These are phyloP conservation scores for Orthonychiurus folsomi DNA, from an alignment of 2,888 invertebrate species.

Conservation along the genomic window DNA sequence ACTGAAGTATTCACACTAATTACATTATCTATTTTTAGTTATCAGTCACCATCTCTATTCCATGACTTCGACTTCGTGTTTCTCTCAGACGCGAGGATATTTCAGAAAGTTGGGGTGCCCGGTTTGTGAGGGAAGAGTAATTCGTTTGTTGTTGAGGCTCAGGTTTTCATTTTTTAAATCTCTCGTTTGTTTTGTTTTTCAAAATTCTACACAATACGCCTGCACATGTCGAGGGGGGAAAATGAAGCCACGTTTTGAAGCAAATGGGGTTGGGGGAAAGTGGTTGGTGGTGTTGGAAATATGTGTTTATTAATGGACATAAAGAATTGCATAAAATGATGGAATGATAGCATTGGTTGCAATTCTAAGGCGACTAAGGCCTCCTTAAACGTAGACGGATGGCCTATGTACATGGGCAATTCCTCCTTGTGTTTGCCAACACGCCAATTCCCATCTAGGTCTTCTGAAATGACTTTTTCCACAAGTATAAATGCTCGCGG, in stretches of 20 bases:
- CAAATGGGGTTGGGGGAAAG: too few relatives aligned
- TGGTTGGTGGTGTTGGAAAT: background rate
- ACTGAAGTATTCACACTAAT: background rate
- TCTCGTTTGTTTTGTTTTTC: background rate
- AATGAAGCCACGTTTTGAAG: too few relatives aligned
- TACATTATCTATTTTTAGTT: background rate
- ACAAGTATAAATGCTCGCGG: background rate
- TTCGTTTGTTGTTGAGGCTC: background rate
- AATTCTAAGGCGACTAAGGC: background rate
- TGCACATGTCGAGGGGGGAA: too few relatives aligned
- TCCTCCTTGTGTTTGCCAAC: background rate
- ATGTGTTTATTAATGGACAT: background rate
- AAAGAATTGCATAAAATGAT: constrained; percentile 1
- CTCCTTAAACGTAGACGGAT: background rate
- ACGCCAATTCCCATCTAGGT: too few relatives aligned
- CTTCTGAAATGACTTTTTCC: background rate
- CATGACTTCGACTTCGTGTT: background rate
- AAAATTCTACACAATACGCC: too few relatives aligned
- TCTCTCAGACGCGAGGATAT: background rate
- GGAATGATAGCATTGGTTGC: background rate
- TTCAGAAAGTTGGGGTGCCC: background rate
- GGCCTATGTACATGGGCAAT: background rate
- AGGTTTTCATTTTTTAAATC: constrained; percentile 1
- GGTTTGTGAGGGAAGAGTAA: background rate
- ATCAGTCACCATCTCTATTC: background rate